Evolutionary conservation across 2,797 vertebrate species (phyloP), one percentile per base, ranked within the genome.

Genomic region (Rhyacichthys aspro): DNA sequence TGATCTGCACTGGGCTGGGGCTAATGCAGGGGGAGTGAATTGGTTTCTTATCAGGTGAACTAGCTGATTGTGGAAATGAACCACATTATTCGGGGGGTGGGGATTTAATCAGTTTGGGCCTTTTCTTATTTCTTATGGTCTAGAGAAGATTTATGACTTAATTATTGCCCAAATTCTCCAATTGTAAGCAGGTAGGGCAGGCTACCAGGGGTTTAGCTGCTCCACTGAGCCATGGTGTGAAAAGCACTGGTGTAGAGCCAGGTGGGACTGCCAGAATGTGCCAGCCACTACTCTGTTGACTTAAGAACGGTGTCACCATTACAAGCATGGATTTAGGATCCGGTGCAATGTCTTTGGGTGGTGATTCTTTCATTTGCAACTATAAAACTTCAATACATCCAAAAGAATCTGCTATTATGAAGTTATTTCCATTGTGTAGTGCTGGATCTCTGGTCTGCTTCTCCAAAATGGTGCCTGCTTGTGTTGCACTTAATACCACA

Each of bases 121-220:
- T 83, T 87, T 88, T 89, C 79, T 83, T 76, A 76, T 87, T 88
- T 89, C 79, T 83, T 76, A 76, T 55, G 78, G 71, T 69, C 72
- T 17, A 16, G 50, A 50, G 74, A 90, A 90, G 90, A 92, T 92
- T 90, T 91, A 92, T 85, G 90, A 82, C 90, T 93, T 93, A 89
- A 93, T 94, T 91, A 92, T 87, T 79, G 80, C 79, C 78, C 72
- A 87, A 87, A 90, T 91, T 87, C 86, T 81, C 61, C 80, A 60
- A 66, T 78, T 79, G 70, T 78, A 62, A 83, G 80, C 81, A 72
- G 82, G 78, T 68, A 59, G 74, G 82, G 79, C 71, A 59, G 75
- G 84, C 81, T 81, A 82, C 80, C 59, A 55, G 85, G 81, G 84
- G 72, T 50, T 69, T 58, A 67, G 67, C 59, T 67, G 79, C 84